A percentile compares a stretch with the other conserved stretches of the same genome.
Conservation (phyloP, 2,113 vertebrate genomes). For the Caloenas nicobarica region DNA sequence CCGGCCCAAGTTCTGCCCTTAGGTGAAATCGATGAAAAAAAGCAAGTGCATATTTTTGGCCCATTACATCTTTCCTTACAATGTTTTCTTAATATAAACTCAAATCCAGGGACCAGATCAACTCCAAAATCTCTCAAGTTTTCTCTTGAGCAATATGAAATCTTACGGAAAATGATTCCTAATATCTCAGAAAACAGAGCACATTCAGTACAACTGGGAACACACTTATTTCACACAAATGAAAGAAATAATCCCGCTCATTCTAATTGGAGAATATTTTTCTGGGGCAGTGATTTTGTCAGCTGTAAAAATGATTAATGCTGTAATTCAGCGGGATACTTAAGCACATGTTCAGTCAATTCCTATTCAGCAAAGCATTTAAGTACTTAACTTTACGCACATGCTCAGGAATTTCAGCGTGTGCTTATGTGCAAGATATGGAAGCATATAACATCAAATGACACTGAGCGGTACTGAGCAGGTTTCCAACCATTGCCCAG, state of each 20-base stretch:
- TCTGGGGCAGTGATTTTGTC: slow-evolving; percentile 69
- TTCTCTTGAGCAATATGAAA: slow-evolving; percentile 66
- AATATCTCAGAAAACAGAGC: slow-evolving; percentile 60
- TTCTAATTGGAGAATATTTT: slow-evolving; percentile 73
- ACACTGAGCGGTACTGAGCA: not conserved
- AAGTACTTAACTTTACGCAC: slow-evolving; percentile 64
- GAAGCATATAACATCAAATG: not conserved
- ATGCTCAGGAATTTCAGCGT: slow-evolving; percentile 52
- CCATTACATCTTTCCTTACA: slow-evolving; percentile 5
- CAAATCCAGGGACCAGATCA: slow-evolving; percentile 56
- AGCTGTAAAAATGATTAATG: slow-evolving; percentile 72
- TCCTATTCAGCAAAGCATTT: slow-evolving; percentile 66
- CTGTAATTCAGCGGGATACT: slow-evolving; percentile 60
- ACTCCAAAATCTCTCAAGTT: slow-evolving; percentile 52
- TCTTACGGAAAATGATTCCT: slow-evolving; percentile 61
- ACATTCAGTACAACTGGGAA: slow-evolving; percentile 44
- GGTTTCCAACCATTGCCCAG: not conserved
- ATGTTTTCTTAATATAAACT: slow-evolving; percentile 53
- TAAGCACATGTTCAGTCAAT: slow-evolving; percentile 73
- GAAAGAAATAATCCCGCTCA: slow-evolving; percentile 62
- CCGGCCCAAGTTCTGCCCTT: slow-evolving; percentile 13
- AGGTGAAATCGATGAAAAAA: slow-evolving; percentile 53
- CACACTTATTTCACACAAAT: slow-evolving; percentile 59
- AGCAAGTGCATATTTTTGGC: slow-evolving; percentile 20
- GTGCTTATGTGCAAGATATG: not conserved